Evolutionary conservation across 2,888 invertebrate genomes (phyloP), one percentile per base, ranked within the genome.

Genomic region (Zootermopsis nevadensis): DNA sequence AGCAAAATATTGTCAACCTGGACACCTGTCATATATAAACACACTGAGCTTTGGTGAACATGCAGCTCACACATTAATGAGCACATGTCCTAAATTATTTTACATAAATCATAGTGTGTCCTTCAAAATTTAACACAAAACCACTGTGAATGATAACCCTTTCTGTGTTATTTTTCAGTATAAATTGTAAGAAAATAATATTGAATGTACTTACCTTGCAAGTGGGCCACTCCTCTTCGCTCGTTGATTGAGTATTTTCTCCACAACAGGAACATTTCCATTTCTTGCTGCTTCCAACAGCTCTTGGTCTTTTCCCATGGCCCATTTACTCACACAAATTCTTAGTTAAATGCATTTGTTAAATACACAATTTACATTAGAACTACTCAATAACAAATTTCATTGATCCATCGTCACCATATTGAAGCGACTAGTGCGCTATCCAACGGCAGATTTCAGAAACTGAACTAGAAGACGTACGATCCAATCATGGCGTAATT

Each of bases 301-400:
- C 91, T 98, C 98, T 91, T 98, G 97, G 91, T 98, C 98, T 91
- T 97, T 97, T 89, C 98, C 98, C 98, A 98, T 98, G 89, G 89
- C 88, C 90, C 89, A 90, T 90, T 89, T 89, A 89, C 89, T 88
- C 88, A 88, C 88, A 88, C 89, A 85, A 86, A 88, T 89, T 89
- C 84, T 86, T 86, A 86, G 87, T 87, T 86, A 82, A 83, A 80
- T 77, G 83, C 80, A 81, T 83, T 82, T 67, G 80, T 84, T 82
- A 87, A 88, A 88, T 88, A 89, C 90, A 89, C 89, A 90, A 90
- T 89, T 89, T 90, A 91, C 91, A 90, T 90, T 90, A 91, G 91
- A 91, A 81, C 90, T 89, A 90, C 90, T 91, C 90, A 90, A 93
- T 91, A 92, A 92, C 91, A 90, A 91, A 90, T 80, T 93, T 94